A percentile compares a stretch with the other conserved stretches of the same genome.
These are phyloP conservation scores for Ametastegia equiseti DNA, from an alignment of 2,888 invertebrate genomes.

Conservation along the genomic window DNA sequence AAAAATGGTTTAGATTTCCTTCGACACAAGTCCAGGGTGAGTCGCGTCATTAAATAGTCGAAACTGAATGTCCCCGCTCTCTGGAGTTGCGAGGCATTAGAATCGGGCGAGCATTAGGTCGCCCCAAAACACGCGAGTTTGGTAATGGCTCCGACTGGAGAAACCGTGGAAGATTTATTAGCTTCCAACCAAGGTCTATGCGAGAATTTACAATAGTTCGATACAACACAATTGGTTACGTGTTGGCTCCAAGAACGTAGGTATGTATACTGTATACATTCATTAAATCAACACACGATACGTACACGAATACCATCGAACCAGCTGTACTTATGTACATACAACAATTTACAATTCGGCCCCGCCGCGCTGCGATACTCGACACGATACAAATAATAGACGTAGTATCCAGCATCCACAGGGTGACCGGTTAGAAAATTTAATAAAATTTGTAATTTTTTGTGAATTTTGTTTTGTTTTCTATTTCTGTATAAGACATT, in stretches of 20 bases:
- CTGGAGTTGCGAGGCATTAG: neutral
- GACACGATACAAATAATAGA: conserved; percentile 28
- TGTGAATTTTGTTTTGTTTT: neutral
- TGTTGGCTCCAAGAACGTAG: conserved; percentile 10
- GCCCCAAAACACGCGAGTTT: conserved; percentile 61
- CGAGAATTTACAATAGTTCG: conserved; percentile 67
- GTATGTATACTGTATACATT: neutral
- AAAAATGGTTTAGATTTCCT: conserved; percentile 22
- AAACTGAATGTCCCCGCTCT: conserved; percentile 24
- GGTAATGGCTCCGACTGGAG: conserved; percentile 70
- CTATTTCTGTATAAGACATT: neutral
- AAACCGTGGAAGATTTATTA: conserved; percentile 70
- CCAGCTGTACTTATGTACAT: neutral
- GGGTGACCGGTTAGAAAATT: neutral
- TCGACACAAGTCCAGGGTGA: neutral
- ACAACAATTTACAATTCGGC: neutral
- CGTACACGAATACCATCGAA: too few relatives aligned
- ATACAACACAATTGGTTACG: conserved; percentile 60
- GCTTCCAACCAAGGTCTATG: conserved; percentile 66
- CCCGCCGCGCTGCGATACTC: neutral
- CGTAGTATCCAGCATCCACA: neutral
- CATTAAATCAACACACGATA: neutral
- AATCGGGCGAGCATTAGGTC: conserved; percentile 34
- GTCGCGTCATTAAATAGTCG: conserved; percentile 28
- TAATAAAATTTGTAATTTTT: too few relatives aligned